Conservation (phyloP, 2,888 invertebrate genomes). For the Pandemis cinnamomeana region DNA sequence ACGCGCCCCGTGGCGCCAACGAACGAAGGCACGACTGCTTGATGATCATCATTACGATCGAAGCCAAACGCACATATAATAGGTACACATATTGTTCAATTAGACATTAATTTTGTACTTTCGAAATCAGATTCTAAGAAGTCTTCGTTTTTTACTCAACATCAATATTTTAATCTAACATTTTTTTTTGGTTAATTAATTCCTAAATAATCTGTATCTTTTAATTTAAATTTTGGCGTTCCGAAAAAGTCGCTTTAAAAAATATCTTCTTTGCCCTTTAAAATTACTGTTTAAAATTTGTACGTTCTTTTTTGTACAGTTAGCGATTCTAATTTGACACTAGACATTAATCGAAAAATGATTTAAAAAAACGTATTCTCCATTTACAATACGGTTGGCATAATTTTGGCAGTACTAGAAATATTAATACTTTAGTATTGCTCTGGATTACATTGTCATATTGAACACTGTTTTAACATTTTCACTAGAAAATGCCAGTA, state of each 20-base stretch:
- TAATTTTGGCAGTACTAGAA: slow-evolving; percentile 83
- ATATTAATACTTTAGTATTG: slow-evolving; percentile 84
- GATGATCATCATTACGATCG: slow-evolving; percentile 58
- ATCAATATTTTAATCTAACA: slow-evolving; percentile 73
- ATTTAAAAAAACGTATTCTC: slow-evolving; percentile 74
- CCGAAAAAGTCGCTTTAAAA: slow-evolving; percentile 84
- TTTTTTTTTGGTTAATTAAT: slow-evolving; percentile 67
- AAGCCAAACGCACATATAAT: slow-evolving; percentile 83
- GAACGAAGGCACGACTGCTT: no score
- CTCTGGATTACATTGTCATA: slow-evolving; percentile 83
- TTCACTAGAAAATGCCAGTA: slow-evolving; percentile 64
- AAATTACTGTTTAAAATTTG: slow-evolving; percentile 83
- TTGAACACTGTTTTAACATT: slow-evolving; percentile 77
- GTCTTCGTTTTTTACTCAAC: slow-evolving; percentile 81
- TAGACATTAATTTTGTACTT: slow-evolving; percentile 83
- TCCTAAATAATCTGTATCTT: slow-evolving; percentile 82
- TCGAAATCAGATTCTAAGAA: slow-evolving; percentile 84
- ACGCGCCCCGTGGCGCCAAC: no score
- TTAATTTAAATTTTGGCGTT: slow-evolving; percentile 81
- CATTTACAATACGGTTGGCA: slow-evolving; percentile 83
- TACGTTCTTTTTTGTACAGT: slow-evolving; percentile 83
- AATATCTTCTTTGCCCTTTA: slow-evolving; percentile 79
- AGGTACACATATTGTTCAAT: slow-evolving; percentile 70
- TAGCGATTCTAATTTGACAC: slow-evolving; percentile 84
- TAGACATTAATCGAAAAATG: slow-evolving; percentile 81